A percentile compares a stretch with the other conserved stretches of the same genome.
Conservation (phyloP, 2,113 vertebrate species). For the Pardalotus punctatus region DNA sequence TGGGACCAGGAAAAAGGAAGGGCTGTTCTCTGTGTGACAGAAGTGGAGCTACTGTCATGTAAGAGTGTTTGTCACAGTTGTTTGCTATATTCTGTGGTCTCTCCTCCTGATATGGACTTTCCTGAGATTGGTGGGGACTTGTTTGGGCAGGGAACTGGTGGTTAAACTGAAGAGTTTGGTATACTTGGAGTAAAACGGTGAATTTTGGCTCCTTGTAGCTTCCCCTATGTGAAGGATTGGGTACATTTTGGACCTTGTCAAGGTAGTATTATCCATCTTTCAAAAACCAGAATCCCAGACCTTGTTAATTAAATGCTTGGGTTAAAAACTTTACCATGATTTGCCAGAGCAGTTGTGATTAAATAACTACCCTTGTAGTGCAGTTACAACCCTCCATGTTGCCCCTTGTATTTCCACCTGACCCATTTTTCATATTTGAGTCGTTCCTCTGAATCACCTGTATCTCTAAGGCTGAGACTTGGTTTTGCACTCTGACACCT, state of each 20-base stretch:
- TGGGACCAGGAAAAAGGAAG: background rate
- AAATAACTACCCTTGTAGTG: background rate
- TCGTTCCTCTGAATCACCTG: fast-evolving
- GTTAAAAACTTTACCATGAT: fast-evolving
- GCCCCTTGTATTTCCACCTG: background rate
- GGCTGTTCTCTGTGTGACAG: background rate
- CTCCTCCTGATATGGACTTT: too few relatives aligned
- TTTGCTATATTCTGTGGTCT: background rate
- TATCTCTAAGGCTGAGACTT: background rate
- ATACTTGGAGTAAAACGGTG: background rate
- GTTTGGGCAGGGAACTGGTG: background rate
- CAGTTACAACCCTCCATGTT: background rate
- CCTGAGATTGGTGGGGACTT: background rate
- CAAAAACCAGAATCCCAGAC: background rate
- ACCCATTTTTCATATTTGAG: background rate
- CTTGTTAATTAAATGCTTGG: background rate
- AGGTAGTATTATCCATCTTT: fast-evolving
- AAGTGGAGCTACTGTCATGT: background rate
- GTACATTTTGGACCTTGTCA: background rate
- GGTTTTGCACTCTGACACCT: background rate
- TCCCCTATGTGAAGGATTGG: fast-evolving
- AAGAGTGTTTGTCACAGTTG: background rate
- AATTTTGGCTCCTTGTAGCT: background rate
- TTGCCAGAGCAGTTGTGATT: background rate
- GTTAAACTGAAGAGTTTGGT: background rate